Evolutionary conservation across 2,113 vertebrate genomes (phyloP).

Genomic region (Prionailurus bengalensis): DNA sequence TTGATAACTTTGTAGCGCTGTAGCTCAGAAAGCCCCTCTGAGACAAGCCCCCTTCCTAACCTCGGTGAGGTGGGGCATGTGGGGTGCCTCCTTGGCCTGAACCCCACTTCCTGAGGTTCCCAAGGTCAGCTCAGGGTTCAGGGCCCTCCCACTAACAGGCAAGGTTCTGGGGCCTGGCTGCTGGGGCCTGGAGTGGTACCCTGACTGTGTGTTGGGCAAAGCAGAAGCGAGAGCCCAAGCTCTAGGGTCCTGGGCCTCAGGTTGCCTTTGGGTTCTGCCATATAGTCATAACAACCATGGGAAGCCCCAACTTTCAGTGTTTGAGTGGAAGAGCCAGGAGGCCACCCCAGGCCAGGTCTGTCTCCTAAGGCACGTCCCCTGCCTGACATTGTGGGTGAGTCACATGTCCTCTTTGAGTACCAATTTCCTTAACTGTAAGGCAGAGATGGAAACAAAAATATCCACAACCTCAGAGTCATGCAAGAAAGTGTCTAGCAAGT

Average conservation of each 20-base stretch:
- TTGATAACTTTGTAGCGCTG: accelerated
- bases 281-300: neutral
- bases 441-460: slow-evolving; percentile 8
- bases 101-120: neutral
- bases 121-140: neutral
- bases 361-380: neutral
- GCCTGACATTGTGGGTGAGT: neutral
- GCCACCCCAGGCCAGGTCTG: neutral
- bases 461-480: neutral
- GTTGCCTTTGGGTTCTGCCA: neutral
- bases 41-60: neutral
- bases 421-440: neutral
- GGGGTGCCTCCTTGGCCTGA: neutral
- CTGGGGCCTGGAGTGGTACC: neutral
- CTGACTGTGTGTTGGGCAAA: neutral
- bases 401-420: neutral
- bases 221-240: neutral
- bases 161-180: neutral
- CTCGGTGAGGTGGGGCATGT: neutral
- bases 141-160: neutral
- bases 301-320: neutral
- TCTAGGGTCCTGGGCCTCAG: neutral
- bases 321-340: neutral
- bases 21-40: neutral
- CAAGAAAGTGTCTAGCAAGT: neutral